Conservation (phyloP, 1,140 invertebrate species). For the silkworm (Bombyx mori) region ASM3026992v2 NC_085116.1:10371501-10372000, state of each 20-base stretch:
- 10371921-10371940: slow-evolving; percentile 18
- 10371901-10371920: slow-evolving; percentile 20
- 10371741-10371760: slow-evolving; percentile 50
- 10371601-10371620: slow-evolving; percentile 3
- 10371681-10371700: slow-evolving; percentile 10
- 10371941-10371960: slow-evolving; percentile 45
- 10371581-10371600: slow-evolving; percentile 1
- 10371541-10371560: too few relatives aligned
- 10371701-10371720: slow-evolving; percentile 42
- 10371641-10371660: slow-evolving; percentile 3
- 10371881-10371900: slow-evolving; percentile 65
- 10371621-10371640: slow-evolving; percentile 1
- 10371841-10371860: slow-evolving; percentile 68
- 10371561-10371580: neutral
- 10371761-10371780: slow-evolving; percentile 30
- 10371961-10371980: slow-evolving; percentile 36
- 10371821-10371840: slow-evolving; percentile 58
- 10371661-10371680: slow-evolving; percentile 18
- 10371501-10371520: too few relatives aligned
- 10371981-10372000: slow-evolving; percentile 23
- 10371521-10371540: too few relatives aligned
- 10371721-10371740: slow-evolving; percentile 33
- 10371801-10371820: slow-evolving; percentile 54
- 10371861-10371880: slow-evolving; percentile 62
- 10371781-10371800: slow-evolving; percentile 62